phyloP scores from a whole-genome alignment of 92 coral and sea anemone species.

The Micromussa lordhowensis region DNA sequence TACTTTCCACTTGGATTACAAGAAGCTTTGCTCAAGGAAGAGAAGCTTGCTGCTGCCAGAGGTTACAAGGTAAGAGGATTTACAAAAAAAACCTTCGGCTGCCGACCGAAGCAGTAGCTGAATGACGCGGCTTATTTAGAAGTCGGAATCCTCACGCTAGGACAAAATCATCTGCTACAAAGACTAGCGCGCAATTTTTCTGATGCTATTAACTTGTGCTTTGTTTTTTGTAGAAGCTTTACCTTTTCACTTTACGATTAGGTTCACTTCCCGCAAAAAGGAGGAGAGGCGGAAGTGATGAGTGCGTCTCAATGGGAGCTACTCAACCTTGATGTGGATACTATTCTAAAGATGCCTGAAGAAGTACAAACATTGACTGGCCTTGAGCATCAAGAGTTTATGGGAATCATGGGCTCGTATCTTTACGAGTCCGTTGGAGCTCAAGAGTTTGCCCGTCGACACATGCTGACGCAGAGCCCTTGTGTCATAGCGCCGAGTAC shows the following conservation, averaged over 20 bases:
- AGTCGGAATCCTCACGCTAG: too few species aligned
- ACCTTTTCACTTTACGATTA: background rate
- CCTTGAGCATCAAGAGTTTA: constrained; percentile 38
- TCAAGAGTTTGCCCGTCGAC: constrained; percentile 65
- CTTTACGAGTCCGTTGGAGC: constrained; percentile 76
- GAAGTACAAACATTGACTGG: constrained; percentile 35
- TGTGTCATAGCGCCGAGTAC: constrained; percentile 79
- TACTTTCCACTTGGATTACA: constrained; percentile 84
- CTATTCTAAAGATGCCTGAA: constrained; percentile 65
- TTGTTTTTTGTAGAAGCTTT: background rate
- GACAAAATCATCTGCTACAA: too few species aligned
- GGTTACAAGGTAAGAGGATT: constrained; percentile 23
- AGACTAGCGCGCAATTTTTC: too few species aligned
- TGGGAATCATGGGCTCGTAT: constrained; percentile 59
- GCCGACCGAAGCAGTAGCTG: too few species aligned
- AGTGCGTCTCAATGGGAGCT: constrained; percentile 84
- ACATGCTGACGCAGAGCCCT: constrained; percentile 68
- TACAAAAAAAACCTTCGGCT: too few species aligned
- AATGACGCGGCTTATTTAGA: too few species aligned
- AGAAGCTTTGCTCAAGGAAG: constrained; percentile 76
- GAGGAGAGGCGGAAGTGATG: constrained; percentile 41
- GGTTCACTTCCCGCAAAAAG: constrained; percentile 64
- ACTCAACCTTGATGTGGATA: constrained; percentile 82
- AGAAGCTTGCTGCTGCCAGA: constrained; percentile 60
- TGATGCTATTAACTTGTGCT: background rate